phyloP scores from a whole-genome alignment of 1,140 invertebrate species.

The Metaphire vulgaris region DNA sequence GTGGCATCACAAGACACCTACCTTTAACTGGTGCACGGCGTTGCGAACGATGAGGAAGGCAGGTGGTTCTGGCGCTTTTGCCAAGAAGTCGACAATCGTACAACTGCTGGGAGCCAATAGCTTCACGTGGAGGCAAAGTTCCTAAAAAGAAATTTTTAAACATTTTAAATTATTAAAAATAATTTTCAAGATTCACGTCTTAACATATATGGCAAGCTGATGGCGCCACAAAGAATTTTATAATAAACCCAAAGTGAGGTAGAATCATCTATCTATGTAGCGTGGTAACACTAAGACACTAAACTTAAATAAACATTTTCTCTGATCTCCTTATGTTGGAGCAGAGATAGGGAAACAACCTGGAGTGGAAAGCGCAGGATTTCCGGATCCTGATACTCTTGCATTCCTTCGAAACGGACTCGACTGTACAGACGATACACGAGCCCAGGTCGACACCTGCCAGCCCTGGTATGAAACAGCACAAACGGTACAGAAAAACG shows the following conservation, averaged over 20 bases:
- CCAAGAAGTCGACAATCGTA: constrained; percentile 74
- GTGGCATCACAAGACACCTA: constrained; percentile 30
- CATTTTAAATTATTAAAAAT: constrained; percentile 42
- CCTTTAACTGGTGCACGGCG: constrained; percentile 70
- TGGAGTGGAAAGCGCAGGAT: constrained; percentile 76
- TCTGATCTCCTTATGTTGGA: too few relatives aligned
- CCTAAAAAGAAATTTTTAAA: constrained; percentile 54
- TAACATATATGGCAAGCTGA: too few relatives aligned
- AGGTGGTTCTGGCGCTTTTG: constrained; percentile 76
- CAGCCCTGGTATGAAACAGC: constrained; percentile 72
- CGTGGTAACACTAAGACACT: too few relatives aligned
- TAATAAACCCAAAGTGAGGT: constrained; percentile 1
- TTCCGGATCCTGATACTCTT: constrained; percentile 62
- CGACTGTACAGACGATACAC: constrained; percentile 49
- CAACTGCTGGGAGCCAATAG: constrained; percentile 69
- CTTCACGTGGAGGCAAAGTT: constrained; percentile 86
- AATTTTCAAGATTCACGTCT: too few relatives aligned
- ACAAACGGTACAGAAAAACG: too few relatives aligned
- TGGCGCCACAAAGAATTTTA: too few relatives aligned
- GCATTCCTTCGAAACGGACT: constrained; percentile 62
- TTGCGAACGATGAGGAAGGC: constrained; percentile 65
- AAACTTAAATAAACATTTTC: too few relatives aligned
- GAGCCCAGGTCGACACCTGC: constrained; percentile 68
- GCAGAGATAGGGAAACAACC: too few relatives aligned
- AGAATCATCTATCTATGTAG: too few relatives aligned